Percentiles rank a stretch among this genome's conserved stretches.
These are phyloP conservation scores for Aricia agestis DNA, from an alignment of 1,140 invertebrate genomes.

Conservation along the genomic window DNA sequence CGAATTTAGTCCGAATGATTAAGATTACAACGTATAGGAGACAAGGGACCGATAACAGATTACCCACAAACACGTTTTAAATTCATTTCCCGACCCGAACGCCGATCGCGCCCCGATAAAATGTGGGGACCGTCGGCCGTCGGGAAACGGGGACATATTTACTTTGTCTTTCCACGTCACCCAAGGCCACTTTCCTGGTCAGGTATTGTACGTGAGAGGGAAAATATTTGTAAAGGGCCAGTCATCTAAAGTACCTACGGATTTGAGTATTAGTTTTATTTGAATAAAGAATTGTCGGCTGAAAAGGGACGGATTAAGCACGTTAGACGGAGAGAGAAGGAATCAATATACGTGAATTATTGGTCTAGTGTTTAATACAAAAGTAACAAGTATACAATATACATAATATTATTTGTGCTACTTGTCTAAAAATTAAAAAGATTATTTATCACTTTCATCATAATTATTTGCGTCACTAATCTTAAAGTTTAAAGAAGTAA, in stretches of 20 bases:
- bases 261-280: constrained; percentile 19
- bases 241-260: constrained; percentile 49
- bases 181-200: constrained; percentile 65
- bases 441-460: too few species aligned
- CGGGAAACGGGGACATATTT: constrained; percentile 72
- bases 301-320: background rate
- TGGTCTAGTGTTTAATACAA: too few species aligned
- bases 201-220: constrained; percentile 69
- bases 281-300: constrained; percentile 5
- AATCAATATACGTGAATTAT: too few species aligned
- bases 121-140: constrained; percentile 64
- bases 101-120: constrained; percentile 73
- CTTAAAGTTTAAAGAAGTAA: too few species aligned
- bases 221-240: constrained; percentile 68
- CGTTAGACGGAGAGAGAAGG: background rate
- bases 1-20: constrained; percentile 54
- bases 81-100: constrained; percentile 74
- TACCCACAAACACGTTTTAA: constrained; percentile 76
- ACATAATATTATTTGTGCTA: too few species aligned
- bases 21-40: constrained; percentile 60
- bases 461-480: too few species aligned
- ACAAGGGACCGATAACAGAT: constrained; percentile 76
- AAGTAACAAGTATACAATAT: too few species aligned
- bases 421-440: too few species aligned
- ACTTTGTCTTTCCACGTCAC: constrained; percentile 68